Base-by-base conservation (phyloP, 1,140 invertebrate species). In the Drosophila chauvacae region DNA sequence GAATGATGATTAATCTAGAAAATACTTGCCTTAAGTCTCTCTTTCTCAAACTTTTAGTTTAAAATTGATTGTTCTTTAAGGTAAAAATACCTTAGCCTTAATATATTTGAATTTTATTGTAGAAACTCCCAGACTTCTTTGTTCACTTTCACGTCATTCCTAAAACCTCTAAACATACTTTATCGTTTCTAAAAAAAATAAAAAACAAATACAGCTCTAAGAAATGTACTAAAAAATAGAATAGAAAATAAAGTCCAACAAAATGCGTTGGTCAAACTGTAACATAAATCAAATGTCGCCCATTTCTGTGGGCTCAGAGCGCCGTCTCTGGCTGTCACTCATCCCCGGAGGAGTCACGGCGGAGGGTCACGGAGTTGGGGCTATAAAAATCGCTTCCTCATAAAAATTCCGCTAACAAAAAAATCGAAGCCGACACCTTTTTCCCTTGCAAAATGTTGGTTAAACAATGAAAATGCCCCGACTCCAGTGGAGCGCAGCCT, bases 381-480 rank as follows among this genome's bases (percentile, higher is more conserved):
- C 62, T 71, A 88, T 87, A 87, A 88, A 86, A 82, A 74, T 77
- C 53, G 83, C 68, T 81, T 86, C 75, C 81, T 59, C 81, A 78
- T 85, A 86, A 84, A 79, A 76, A 78, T 78, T 78, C 75, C 75
- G 74, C 75, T 53, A 76, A 55, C 33, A 55, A 55, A 35, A 72
- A 59, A 66, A 66, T 69, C 51, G 5, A 88, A 83, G 80, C 66
- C 84, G 69, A 88, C 85, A 88, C 85, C 47, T 48, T 48, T 48
- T 48, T 48, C 47, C 47, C 47, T 48, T 16, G 47, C 55, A 35
- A 80, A 87, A 88, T 80, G 84, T 88, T 87, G 77, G 84, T 88
- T 87, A 80, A 83, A 88, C 48, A 87, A 84, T 84, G 83, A 80
- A 77, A 80, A 85, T 81, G 73, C 63, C 57, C 47, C 69, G 30